A percentile compares a stretch with the other conserved stretches of the same genome.
Evolutionary conservation across 2,113 vertebrate species (phyloP).

Genomic region (Prunella fulvescens): DNA sequence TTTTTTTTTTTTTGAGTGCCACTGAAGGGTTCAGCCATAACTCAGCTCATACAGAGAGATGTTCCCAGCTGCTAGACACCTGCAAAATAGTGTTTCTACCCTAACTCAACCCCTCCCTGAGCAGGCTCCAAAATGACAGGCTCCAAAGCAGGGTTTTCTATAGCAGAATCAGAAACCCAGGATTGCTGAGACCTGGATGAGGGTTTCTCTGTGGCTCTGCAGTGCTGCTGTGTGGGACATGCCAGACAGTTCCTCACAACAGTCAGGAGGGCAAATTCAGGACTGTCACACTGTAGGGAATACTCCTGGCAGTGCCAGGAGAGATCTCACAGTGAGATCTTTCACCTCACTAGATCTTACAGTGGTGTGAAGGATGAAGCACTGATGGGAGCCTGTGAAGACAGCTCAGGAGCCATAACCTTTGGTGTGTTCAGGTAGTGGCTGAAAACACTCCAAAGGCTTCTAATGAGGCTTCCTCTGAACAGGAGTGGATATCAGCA

Average conservation of each 20-base stretch:
- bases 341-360: background rate
- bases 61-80: background rate
- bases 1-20: background rate
- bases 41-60: background rate
- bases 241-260: background rate
- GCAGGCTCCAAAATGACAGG: background rate
- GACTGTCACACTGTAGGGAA: background rate
- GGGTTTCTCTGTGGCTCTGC: background rate
- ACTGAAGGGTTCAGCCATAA: background rate
- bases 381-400: background rate
- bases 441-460: background rate
- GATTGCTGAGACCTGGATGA: accelerated
- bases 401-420: background rate
- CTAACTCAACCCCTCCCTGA: too few species aligned
- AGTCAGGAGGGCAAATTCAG: background rate
- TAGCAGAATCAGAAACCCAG: background rate
- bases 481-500: background rate
- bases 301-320: background rate
- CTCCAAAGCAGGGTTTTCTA: too few species aligned
- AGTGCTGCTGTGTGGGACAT: background rate
- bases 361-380: background rate
- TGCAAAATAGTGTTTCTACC: background rate
- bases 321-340: too few species aligned
- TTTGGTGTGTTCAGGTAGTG: background rate
- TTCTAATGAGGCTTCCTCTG: background rate